Evolutionary conservation across 2,888 invertebrate species (phyloP).

Genomic region (Noctua fimbriata): DNA sequence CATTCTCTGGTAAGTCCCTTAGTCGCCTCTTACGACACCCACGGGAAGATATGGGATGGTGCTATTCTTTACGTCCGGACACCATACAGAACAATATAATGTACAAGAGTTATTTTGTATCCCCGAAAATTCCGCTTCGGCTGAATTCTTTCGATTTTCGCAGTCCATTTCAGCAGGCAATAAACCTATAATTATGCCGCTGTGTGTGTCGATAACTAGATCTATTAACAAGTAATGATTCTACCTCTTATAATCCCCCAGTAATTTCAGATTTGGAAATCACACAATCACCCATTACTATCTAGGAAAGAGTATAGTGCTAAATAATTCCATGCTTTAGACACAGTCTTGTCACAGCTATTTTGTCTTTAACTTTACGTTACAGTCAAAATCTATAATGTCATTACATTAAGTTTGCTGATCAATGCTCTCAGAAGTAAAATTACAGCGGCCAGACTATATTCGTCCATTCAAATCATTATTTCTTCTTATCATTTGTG

Average conservation of each 20-base stretch:
- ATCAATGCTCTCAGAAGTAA: not conserved
- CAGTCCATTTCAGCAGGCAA: not conserved
- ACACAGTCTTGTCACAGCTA: not conserved
- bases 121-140: not conserved
- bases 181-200: not conserved
- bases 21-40: no score
- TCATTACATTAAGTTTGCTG: not conserved
- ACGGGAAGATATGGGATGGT: no score
- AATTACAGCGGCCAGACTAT: not conserved
- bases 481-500: not conserved
- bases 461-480: not conserved
- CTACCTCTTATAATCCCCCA: not conserved
- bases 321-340: not conserved
- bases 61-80: no score
- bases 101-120: not conserved
- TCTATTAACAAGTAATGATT: not conserved
- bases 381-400: not conserved
- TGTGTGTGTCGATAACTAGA: not conserved
- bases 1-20: no score
- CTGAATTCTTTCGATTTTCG: not conserved
- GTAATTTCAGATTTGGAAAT: not conserved
- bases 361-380: not conserved
- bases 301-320: no score
- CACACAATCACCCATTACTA: no score
- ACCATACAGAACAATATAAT: no score